Conservation (phyloP, 2,113 vertebrate species). For the Columba livia region DNA sequence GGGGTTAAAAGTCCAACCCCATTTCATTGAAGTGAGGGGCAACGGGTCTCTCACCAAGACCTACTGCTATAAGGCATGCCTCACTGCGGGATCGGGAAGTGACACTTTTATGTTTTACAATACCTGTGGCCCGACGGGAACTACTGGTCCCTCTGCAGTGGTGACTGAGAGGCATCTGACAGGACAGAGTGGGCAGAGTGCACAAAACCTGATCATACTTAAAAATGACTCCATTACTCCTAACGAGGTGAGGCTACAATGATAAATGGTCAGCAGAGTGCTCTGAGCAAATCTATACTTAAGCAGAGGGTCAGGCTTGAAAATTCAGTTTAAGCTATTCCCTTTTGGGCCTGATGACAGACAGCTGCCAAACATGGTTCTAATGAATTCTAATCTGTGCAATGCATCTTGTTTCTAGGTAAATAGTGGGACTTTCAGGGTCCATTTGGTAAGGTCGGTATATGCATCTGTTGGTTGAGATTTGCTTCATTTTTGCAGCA, state of each 20-base stretch:
- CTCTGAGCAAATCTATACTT: background rate
- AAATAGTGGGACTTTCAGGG: constrained; percentile 15
- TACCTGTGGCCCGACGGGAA: constrained; percentile 87
- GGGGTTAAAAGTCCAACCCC: constrained; percentile 92
- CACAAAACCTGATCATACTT: constrained; percentile 87
- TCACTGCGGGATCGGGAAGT: constrained; percentile 93
- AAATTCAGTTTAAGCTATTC: background rate
- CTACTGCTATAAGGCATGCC: constrained; percentile 96
- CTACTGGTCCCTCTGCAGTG: constrained; percentile 80
- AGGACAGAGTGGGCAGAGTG: constrained; percentile 89
- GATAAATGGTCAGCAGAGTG: background rate
- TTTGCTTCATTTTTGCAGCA: background rate
- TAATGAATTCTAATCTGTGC: background rate
- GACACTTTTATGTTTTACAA: constrained; percentile 99
- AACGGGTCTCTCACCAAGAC: constrained; percentile 97
- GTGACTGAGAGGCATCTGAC: constrained; percentile 91
- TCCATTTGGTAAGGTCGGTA: background rate
- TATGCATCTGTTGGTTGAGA: fast-evolving
- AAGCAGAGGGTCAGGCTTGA: background rate
- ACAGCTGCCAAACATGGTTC: background rate
- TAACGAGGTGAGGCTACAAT: constrained; percentile 77
- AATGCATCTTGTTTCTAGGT: constrained; percentile 24
- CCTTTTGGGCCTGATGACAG: background rate
- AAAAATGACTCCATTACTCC: constrained; percentile 90
- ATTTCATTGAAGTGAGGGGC: constrained; percentile 94